Evolutionary conservation across 2,888 invertebrate species (phyloP).

Genomic region (Cephus nigrinus): DNA sequence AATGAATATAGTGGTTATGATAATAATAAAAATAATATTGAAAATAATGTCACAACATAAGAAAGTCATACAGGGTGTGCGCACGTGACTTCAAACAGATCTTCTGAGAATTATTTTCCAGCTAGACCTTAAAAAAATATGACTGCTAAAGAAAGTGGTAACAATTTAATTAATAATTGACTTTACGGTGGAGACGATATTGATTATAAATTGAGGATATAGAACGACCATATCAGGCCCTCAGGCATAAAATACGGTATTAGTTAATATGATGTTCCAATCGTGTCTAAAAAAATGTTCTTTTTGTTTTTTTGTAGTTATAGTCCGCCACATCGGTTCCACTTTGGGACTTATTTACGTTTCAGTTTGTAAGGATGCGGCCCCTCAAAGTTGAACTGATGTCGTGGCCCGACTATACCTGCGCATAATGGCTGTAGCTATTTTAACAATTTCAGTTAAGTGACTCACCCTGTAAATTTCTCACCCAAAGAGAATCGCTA

Average conservation of each 20-base stretch:
- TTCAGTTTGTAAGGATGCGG: no score
- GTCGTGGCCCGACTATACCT: no score
- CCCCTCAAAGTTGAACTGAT: no score
- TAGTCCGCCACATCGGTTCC: no score
- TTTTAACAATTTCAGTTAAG: not conserved
- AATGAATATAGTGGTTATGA: not conserved
- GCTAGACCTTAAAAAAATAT: not conserved
- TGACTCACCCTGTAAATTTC: slow-evolving; percentile 28
- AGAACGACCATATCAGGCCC: not conserved
- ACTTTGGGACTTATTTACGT: no score
- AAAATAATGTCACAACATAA: not conserved
- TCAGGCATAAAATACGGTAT: not conserved
- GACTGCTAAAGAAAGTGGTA: no score
- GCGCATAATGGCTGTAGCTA: not conserved
- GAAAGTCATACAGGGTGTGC: not conserved
- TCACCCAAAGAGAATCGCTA: slow-evolving; percentile 38
- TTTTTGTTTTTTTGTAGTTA: not conserved
- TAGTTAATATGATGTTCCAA: not conserved
- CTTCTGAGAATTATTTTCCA: not conserved
- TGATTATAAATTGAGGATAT: not conserved
- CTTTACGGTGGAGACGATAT: not conserved
- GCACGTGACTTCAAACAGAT: not conserved
- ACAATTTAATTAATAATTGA: no score
- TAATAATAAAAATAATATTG: not conserved
- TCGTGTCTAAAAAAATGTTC: not conserved